Percentiles rank a stretch among this genome's conserved stretches.
These are phyloP conservation scores for Molossus molossus DNA, from an alignment of 2,797 vertebrate species.

Conservation along the genomic window DNA sequence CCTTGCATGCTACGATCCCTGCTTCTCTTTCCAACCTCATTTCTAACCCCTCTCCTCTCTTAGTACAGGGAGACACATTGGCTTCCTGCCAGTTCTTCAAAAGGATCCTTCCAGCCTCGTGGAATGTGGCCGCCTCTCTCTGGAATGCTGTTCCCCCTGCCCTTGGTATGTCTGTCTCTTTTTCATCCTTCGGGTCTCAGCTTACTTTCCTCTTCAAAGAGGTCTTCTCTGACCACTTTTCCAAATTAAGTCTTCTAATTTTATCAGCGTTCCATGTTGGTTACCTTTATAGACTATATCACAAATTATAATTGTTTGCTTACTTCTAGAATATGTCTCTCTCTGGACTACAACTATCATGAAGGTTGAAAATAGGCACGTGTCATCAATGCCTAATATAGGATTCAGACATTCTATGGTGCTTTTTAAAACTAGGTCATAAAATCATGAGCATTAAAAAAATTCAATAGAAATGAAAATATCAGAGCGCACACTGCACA, in stretches of 20 bases:
- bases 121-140: constrained; percentile 57
- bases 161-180: constrained; percentile 56
- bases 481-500: neutral
- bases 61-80: constrained; percentile 21
- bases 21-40: constrained; percentile 13
- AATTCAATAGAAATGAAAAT: neutral
- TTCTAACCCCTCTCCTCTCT: constrained; percentile 43
- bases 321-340: neutral
- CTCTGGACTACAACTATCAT: neutral
- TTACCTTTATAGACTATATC: neutral
- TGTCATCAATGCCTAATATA: neutral
- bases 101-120: constrained; percentile 54
- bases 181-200: constrained; percentile 47
- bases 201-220: constrained; percentile 63
- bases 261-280: neutral
- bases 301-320: constrained; percentile 38
- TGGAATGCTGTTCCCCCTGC: constrained; percentile 61
- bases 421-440: neutral
- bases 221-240: constrained; percentile 6
- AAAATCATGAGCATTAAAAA: neutral
- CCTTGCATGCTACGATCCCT: neutral
- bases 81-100: constrained; percentile 65
- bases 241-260: neutral
- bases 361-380: neutral
- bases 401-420: neutral